Percentiles rank a stretch among this genome's conserved stretches.
phyloP scores from a whole-genome alignment of 2,113 vertebrate species.

The Paedocypris sp. region DNA sequence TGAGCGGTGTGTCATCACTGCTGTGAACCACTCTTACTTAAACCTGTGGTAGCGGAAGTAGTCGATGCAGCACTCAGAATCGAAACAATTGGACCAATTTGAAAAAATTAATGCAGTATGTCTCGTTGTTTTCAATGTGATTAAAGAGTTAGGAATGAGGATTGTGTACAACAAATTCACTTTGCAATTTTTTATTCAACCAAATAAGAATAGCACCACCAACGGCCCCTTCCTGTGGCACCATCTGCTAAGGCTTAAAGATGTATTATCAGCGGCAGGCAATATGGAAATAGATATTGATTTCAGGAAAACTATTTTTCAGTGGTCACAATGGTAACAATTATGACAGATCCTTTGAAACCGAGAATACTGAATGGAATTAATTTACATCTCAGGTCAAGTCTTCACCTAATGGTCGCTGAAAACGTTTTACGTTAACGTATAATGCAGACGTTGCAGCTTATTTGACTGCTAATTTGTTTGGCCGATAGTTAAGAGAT shows the following conservation, averaged over 20 bases:
- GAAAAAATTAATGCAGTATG: no score
- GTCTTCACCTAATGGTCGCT: conserved; percentile 55
- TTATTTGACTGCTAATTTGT: conserved; percentile 92
- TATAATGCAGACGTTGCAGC: conserved; percentile 67
- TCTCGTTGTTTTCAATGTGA: no score
- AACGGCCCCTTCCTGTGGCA: conserved; percentile 46
- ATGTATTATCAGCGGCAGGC: conserved; percentile 51
- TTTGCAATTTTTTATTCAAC: conserved; percentile 27
- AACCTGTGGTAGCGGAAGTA: no score
- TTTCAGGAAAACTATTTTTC: conserved; percentile 70
- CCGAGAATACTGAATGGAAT: conserved; percentile 57
- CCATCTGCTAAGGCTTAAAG: conserved; percentile 45
- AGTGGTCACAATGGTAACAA: conserved; percentile 65
- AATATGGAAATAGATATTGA: conserved; percentile 67
- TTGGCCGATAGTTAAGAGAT: conserved; percentile 54
- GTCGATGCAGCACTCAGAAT: no score
- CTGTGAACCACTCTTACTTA: no score
- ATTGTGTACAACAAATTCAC: conserved; percentile 28
- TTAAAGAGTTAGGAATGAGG: conserved; percentile 16
- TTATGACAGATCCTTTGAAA: conserved; percentile 50
- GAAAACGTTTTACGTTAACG: conserved; percentile 60
- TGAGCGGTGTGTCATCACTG: no score
- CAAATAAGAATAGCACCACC: conserved; percentile 30
- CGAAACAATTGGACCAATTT: no score
- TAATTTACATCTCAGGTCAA: conserved; percentile 76